These are phyloP conservation scores for Rhysida immarginata DNA, from an alignment of 1,140 invertebrate species.

Conservation along the genomic window DNA sequence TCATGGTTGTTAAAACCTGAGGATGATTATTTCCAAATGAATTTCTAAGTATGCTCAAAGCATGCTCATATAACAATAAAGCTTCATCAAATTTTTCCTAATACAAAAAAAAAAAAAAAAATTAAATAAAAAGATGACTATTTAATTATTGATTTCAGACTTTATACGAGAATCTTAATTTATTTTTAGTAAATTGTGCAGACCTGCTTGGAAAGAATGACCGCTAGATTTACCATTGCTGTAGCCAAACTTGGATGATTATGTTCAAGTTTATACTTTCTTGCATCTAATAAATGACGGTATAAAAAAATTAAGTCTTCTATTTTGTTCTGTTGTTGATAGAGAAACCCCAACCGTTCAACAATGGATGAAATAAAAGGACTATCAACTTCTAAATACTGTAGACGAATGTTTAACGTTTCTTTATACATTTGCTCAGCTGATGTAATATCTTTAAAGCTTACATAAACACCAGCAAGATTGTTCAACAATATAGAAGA, in stretches of 20 bases:
- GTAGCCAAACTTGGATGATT: background rate
- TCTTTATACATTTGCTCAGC: background rate
- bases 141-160: too few relatives aligned
- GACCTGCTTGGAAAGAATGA: background rate
- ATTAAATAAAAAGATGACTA: too few relatives aligned
- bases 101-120: background rate
- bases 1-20: background rate
- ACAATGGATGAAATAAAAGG: background rate
- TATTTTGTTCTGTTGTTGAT: background rate
- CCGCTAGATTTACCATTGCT: background rate
- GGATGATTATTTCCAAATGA: background rate
- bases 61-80: background rate
- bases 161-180: too few relatives aligned
- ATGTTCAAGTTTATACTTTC: background rate
- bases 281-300: background rate
- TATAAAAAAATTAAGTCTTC: background rate
- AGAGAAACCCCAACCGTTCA: background rate
- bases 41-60: background rate
- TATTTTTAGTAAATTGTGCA: too few relatives aligned
- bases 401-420: background rate
- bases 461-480: background rate
- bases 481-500: background rate
- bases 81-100: background rate
- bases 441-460: background rate
- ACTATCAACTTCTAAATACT: background rate